A percentile compares a stretch with the other conserved stretches of the same genome.
These are phyloP conservation scores for Labia minor DNA, from an alignment of 2,888 invertebrate species.

Conservation along the genomic window DNA sequence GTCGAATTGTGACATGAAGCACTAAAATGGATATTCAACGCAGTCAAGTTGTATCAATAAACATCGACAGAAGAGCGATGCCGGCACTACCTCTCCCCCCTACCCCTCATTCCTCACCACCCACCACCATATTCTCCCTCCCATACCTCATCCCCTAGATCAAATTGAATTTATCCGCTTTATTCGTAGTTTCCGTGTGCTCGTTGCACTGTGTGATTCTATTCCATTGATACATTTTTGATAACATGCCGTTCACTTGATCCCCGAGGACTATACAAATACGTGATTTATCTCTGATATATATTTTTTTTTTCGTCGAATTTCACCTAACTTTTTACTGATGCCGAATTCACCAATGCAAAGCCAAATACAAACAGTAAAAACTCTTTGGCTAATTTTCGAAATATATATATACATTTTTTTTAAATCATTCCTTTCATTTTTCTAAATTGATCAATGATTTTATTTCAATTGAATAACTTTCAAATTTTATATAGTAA, in stretches of 20 bases:
- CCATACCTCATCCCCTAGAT: not conserved
- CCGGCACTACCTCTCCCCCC: too few species aligned
- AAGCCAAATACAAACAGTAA: too few species aligned
- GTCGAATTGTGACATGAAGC: conserved; percentile 1
- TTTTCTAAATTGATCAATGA: too few species aligned
- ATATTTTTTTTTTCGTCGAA: not conserved
- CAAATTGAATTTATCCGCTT: conserved; percentile 7
- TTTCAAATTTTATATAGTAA: too few species aligned
- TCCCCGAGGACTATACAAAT: conserved; percentile 1
- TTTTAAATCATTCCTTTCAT: too few species aligned
- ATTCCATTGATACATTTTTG: conserved; percentile 8
- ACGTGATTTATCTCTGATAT: not conserved
- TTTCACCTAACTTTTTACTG: not conserved
- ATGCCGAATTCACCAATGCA: not conserved
- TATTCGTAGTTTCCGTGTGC: not conserved
- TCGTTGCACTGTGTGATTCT: not conserved
- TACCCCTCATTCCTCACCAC: too few species aligned
- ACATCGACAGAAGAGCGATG: not conserved
- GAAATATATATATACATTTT: too few species aligned
- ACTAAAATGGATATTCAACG: conserved; percentile 7
- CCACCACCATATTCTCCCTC: too few species aligned
- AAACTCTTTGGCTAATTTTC: too few species aligned
- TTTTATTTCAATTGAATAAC: too few species aligned
- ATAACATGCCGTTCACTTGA: conserved; percentile 1
- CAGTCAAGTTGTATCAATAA: conserved; percentile 8